Base-by-base conservation (phyloP, 2,113 vertebrate species). In the Eretmochelys imbricata region DNA sequence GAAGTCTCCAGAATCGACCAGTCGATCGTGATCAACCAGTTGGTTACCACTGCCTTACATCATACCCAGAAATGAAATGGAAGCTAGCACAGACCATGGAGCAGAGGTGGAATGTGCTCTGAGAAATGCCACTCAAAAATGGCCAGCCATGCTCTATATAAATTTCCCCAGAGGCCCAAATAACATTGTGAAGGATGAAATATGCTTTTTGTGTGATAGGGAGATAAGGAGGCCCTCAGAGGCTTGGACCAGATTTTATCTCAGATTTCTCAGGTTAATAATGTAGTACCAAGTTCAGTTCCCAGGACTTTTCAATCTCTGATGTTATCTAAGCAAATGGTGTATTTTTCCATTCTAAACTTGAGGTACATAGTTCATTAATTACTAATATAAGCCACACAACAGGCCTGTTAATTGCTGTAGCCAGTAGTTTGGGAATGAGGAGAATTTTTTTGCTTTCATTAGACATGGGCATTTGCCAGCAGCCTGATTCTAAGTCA, bases 251-350 rank as follows among this genome's bases (percentile, higher is more conserved):
- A 95, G 94, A 95, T 96, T 79, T 95, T 89, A 80, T 95, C 94
- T 91, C 65, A 9, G 27, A 88, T 96, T 93, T 95, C 65, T 83
- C 95, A 84, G 81, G 13, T 79, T 93, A 91, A n/a, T 20, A 72
- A 92, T 92, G 81, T 81, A 79, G 79, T 89, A 92, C 24, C 81
- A 80, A 55, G 94, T 90, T 95, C 92, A 90, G 95, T 97, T 97
- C 96, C 96, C 97, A 97, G 95, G 97, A 92, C 97, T 96, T 95
- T 95, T 96, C 90, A 94, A 91, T 95, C 96, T 97, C 82, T 91
- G 94, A 88, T 94, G 85, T 93, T 97, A 94, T 96, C 96, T 95
- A 87, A 97, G 96, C 93, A 95, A 96, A 88, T 87, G 38, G 86
- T 79, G 87, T 89, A 96, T 97, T 97, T 97, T 97, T 90, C 87